phyloP scores from a whole-genome alignment of 1,140 invertebrate genomes.

The Trichonephila clavata region DNA sequence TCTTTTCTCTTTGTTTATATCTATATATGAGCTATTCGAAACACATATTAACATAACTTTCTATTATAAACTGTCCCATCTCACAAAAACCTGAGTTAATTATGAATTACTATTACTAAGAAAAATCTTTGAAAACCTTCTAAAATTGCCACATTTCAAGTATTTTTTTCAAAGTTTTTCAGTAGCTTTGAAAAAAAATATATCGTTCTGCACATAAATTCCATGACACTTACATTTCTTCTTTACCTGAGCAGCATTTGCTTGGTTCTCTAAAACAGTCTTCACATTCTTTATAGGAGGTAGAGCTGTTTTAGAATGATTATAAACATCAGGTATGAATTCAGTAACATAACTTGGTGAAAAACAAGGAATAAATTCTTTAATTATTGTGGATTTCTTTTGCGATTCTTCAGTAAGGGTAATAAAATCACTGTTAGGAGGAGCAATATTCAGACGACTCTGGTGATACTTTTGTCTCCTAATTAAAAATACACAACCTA shows the following conservation, averaged over 20 bases:
- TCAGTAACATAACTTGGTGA: neutral
- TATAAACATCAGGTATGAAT: neutral
- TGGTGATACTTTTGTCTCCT: conserved; percentile 42
- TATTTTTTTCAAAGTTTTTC: too few relatives aligned
- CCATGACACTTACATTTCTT: neutral
- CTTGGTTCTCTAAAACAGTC: neutral
- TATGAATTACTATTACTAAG: too few relatives aligned
- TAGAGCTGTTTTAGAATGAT: neutral
- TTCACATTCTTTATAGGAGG: neutral
- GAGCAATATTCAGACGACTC: conserved; percentile 8
- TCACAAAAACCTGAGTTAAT: too few relatives aligned
- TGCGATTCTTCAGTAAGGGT: neutral
- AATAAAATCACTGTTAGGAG: neutral
- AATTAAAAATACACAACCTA: neutral
- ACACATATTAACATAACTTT: too few relatives aligned
- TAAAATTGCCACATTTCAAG: too few relatives aligned
- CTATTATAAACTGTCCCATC: too few relatives aligned
- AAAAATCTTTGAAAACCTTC: too few relatives aligned
- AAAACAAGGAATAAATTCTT: neutral
- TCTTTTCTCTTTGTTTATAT: too few relatives aligned
- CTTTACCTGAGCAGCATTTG: neutral
- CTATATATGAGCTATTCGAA: too few relatives aligned
- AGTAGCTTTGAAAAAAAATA: too few relatives aligned
- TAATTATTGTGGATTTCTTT: neutral
- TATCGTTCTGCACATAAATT: neutral